These are phyloP conservation scores for Dioctria linearis DNA, from an alignment of 2,888 invertebrate species.

Conservation along the genomic window DNA sequence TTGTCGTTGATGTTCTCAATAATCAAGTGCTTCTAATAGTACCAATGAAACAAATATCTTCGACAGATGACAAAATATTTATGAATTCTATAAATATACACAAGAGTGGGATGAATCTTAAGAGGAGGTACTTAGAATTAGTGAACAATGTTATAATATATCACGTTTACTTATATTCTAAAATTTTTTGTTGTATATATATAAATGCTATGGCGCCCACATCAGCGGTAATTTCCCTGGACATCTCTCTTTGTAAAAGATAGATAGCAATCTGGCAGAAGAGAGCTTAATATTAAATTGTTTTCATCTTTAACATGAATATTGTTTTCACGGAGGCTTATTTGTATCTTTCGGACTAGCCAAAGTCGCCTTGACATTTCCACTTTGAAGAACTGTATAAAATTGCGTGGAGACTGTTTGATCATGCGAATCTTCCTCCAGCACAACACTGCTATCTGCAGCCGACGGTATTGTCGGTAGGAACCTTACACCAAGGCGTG, in stretches of 20 bases:
- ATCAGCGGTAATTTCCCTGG: neutral
- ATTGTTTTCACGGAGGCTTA: slow-evolving; percentile 63
- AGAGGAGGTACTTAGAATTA: neutral
- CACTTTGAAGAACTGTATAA: slow-evolving; percentile 62
- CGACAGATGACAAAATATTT: slow-evolving; percentile 50
- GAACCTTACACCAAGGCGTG: slow-evolving; percentile 74
- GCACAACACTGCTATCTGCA: slow-evolving; percentile 79
- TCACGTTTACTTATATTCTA: slow-evolving; percentile 47
- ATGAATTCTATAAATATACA: slow-evolving; percentile 50
- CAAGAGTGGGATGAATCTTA: slow-evolving; percentile 37
- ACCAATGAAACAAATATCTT: neutral
- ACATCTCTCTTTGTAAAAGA: slow-evolving; percentile 34
- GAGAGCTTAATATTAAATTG: too few relatives aligned
- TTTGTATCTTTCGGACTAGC: slow-evolving; percentile 65
- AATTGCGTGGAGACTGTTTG: slow-evolving; percentile 61
- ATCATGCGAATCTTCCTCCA: slow-evolving; percentile 75
- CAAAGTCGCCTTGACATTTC: slow-evolving; percentile 62
- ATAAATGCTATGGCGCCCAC: slow-evolving; percentile 32
- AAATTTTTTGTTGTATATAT: slow-evolving; percentile 20
- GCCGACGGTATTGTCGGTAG: slow-evolving; percentile 83
- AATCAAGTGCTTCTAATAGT: neutral
- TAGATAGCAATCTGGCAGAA: neutral
- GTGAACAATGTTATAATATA: slow-evolving; percentile 44
- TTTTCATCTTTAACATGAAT: too few relatives aligned
- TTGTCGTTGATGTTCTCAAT: too few relatives aligned